A percentile compares a stretch with the other conserved stretches of the same genome.
phyloP scores from a whole-genome alignment of 2,888 invertebrate genomes.

The Mactromeris polynyma region DNA sequence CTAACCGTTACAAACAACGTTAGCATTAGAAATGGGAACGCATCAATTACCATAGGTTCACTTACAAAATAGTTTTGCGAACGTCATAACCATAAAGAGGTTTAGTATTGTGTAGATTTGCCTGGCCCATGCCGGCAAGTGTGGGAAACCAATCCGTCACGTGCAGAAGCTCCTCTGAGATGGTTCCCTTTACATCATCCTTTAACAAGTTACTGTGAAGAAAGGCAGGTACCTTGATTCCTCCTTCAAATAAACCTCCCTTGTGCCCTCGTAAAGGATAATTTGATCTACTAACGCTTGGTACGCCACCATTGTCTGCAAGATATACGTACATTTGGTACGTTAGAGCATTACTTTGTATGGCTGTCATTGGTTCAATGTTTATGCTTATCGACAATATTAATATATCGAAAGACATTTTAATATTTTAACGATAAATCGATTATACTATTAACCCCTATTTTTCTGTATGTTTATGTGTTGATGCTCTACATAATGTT shows the following conservation, averaged over 20 bases:
- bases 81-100: not conserved
- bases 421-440: too few species aligned
- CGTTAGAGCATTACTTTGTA: too few species aligned
- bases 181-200: not conserved
- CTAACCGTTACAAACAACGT: too few species aligned
- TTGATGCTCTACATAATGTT: too few species aligned
- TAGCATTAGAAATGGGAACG: too few species aligned
- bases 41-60: too few species aligned
- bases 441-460: too few species aligned
- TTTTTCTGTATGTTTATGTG: too few species aligned
- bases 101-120: not conserved
- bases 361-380: too few species aligned
- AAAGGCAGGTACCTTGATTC: not conserved
- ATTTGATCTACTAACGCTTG: not conserved
- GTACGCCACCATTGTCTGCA: not conserved
- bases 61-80: not conserved
- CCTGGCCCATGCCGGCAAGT: not conserved
- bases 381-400: too few species aligned
- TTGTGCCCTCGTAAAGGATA: not conserved
- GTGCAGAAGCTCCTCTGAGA: not conserved
- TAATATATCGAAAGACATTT: too few species aligned
- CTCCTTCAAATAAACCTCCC: not conserved
- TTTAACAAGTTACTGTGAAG: not conserved
- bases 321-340: too few species aligned
- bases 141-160: conserved; percentile 14